phyloP scores from a whole-genome alignment of 2,797 vertebrate genomes.

The Cuculus canorus region DNA sequence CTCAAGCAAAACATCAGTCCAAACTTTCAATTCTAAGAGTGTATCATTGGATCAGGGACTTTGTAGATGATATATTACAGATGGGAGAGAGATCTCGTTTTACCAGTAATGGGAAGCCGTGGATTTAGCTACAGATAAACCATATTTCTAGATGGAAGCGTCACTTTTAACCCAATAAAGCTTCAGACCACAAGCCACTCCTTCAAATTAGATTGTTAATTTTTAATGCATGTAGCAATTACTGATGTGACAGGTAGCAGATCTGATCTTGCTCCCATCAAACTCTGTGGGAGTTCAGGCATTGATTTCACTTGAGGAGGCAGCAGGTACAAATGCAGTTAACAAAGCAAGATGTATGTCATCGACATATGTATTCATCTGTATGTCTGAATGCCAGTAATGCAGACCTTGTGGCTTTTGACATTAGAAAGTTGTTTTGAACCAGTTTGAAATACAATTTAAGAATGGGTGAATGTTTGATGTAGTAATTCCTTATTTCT shows the following conservation, averaged over 20 bases:
- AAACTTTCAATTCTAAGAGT: slow-evolving; percentile 30
- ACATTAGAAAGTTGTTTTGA: not conserved
- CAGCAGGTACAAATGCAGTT: not conserved
- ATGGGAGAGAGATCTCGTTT: not conserved
- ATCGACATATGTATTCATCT: not conserved
- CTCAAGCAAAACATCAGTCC: slow-evolving; percentile 40
- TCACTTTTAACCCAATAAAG: slow-evolving; percentile 27
- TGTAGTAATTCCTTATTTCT: not conserved
- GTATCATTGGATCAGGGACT: slow-evolving; percentile 30
- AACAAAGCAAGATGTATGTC: not conserved
- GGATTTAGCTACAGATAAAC: slow-evolving; percentile 17
- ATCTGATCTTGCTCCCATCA: slow-evolving; percentile 26
- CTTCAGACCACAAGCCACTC: slow-evolving; percentile 14
- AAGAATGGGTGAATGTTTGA: not conserved
- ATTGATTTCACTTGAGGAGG: not conserved
- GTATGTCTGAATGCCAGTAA: not conserved
- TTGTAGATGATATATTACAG: slow-evolving; percentile 26
- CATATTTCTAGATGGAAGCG: not conserved
- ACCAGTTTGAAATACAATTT: not conserved
- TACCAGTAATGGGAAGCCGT: not conserved
- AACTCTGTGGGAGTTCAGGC: slow-evolving; percentile 13
- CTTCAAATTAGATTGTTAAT: slow-evolving; percentile 49
- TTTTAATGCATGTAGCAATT: slow-evolving; percentile 52
- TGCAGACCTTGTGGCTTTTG: not conserved
- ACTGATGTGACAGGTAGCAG: slow-evolving; percentile 39